Evolutionary conservation across 1,140 invertebrate species (phyloP).

Genomic region (Tenebrio molitor): DNA sequence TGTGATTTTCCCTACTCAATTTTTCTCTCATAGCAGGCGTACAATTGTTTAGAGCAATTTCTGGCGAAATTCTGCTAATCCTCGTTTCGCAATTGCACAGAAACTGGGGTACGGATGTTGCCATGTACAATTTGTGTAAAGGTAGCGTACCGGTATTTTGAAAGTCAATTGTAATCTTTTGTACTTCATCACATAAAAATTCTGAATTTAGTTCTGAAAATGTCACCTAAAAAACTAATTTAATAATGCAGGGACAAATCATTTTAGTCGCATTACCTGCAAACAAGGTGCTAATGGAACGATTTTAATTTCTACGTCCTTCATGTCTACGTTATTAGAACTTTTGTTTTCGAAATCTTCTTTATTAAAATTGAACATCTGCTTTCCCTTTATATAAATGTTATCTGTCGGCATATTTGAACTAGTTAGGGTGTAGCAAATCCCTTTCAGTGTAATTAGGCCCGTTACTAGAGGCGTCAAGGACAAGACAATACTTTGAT

Average conservation of each 20-base stretch:
- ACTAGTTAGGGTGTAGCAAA: conserved; percentile 66
- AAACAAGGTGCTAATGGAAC: conserved; percentile 80
- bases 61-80: conserved; percentile 7
- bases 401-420: conserved; percentile 61
- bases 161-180: conserved; percentile 76
- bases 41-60: conserved; percentile 51
- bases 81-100: conserved; percentile 67
- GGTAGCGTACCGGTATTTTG: conserved; percentile 78
- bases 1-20: conserved; percentile 68
- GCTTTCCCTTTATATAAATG: conserved; percentile 73
- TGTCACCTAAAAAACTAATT: conserved; percentile 70
- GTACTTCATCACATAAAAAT: conserved; percentile 82
- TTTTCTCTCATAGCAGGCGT: conserved; percentile 66
- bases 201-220: conserved; percentile 79
- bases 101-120: conserved; percentile 77
- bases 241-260: too few species aligned
- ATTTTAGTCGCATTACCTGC: conserved; percentile 69
- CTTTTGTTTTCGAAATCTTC: conserved; percentile 65
- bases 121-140: conserved; percentile 76
- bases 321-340: conserved; percentile 59
- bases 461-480: conserved; percentile 68
- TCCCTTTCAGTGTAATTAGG: conserved; percentile 65
- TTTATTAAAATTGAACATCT: conserved; percentile 72
- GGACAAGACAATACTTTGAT: conserved; percentile 65
- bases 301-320: conserved; percentile 74